These are phyloP conservation scores for Ctenopoma kingsleyae DNA, from an alignment of 2,797 vertebrate genomes.

Conservation along the genomic window DNA sequence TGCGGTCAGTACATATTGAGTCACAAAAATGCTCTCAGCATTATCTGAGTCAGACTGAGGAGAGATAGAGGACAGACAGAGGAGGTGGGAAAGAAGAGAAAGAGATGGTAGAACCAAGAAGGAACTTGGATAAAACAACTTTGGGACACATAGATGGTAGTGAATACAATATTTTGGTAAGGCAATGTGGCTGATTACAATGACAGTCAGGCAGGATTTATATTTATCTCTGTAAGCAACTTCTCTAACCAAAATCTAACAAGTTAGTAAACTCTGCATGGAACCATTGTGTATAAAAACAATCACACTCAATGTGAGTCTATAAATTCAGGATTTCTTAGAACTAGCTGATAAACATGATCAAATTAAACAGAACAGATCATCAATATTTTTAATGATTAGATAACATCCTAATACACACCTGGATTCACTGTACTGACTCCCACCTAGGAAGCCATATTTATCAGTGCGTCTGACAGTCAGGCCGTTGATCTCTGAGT, in stretches of 20 bases:
- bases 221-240: conserved; percentile 20
- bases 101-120: conserved; percentile 14
- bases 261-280: background rate
- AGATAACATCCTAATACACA: conserved; percentile 59
- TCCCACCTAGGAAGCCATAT: conserved; percentile 93
- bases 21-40: conserved; percentile 78
- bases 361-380: background rate
- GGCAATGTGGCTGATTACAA: conserved; percentile 24
- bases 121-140: conserved; percentile 7
- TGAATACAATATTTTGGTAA: conserved; percentile 1
- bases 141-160: conserved; percentile 23
- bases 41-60: conserved; percentile 79
- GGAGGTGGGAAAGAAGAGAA: conserved; percentile 26
- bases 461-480: conserved; percentile 89
- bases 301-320: background rate
- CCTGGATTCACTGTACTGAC: conserved; percentile 86
- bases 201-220: conserved; percentile 20
- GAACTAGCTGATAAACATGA: background rate
- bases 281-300: background rate
- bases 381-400: conserved; percentile 4
- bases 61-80: conserved; percentile 61
- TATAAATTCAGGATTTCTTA: conserved; percentile 18
- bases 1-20: conserved; percentile 69
- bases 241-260: conserved; percentile 5
- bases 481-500: conserved; percentile 91